Evolutionary conservation across 92 coral and sea anemone species (phyloP), one percentile per base, ranked within the genome.

Genomic region (Phenganax subtilis): DNA sequence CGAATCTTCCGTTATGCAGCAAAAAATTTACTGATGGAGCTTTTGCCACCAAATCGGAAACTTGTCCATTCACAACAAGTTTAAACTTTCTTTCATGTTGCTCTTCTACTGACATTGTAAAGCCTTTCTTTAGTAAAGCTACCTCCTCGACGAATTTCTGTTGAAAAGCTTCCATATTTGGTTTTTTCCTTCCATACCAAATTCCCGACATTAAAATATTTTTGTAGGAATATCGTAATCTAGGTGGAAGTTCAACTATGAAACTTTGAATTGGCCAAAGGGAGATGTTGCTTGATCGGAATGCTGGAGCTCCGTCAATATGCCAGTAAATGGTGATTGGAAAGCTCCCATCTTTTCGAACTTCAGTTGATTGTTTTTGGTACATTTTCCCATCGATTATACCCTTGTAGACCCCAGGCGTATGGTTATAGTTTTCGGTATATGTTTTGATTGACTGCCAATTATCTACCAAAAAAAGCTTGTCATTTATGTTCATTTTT

Each of bases 11-110:
- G 87, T 72, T 66, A 76, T 77, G 80, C 7, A 81, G 54, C 82
- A 87, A 87, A 55, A 87, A 87, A 54, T 89, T 89, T 0, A 89
- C 16, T 7, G 90, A 89, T 67, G 92, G 88, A 5, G 88, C 92
- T 67, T 87, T 90, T 6, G 93, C 93, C 70, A 85, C 58, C 14
- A 90, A 62, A 66, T 90, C 93, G 65, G 93, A 85, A 10, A 80
- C 90, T 59, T 87, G 93, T 9, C 86, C 93, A 90, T 31, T 78
- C 17, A 72, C 62, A 10, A 71, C 69, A 14, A 89, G 82, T 73
- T 87, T 90, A 77, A 85, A 86, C 52, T 64, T 77, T 58, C 66
- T 63, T 16, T 31, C 67, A 53, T 82, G 25, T 86, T 60, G 83
- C 78, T 74, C 75, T 30, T 63, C 85, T 57, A 47, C 59, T 11